phyloP scores from a whole-genome alignment of 2,888 invertebrate genomes.

The Eupithecia inturbata region DNA sequence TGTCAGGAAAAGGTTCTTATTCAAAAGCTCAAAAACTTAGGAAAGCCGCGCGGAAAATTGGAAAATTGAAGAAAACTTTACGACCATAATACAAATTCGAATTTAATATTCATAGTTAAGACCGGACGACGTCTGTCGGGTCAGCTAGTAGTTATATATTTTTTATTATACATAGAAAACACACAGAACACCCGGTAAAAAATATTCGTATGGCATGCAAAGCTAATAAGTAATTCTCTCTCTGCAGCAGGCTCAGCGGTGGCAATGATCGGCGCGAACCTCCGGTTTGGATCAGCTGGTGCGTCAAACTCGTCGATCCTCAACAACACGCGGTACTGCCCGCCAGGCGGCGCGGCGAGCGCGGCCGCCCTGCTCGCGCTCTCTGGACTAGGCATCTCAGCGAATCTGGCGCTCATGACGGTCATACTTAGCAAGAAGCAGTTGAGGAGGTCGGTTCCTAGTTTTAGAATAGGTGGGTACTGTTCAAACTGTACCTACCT shows the following conservation, averaged over 20 bases:
- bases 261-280: conserved; percentile 91
- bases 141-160: too few species aligned
- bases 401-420: conserved; percentile 91
- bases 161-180: too few species aligned
- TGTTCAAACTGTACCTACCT: not conserved
- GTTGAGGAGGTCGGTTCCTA: conserved; percentile 86
- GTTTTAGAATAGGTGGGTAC: not conserved
- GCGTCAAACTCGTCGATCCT: conserved; percentile 87
- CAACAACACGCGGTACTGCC: conserved; percentile 90
- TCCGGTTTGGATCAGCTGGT: conserved; percentile 87
- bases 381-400: conserved; percentile 91
- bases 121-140: too few species aligned
- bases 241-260: conserved; percentile 86
- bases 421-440: conserved; percentile 92
- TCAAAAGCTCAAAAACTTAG: too few species aligned
- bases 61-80: too few species aligned
- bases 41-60: too few species aligned
- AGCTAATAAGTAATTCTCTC: not conserved
- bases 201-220: not conserved
- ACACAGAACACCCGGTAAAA: too few species aligned
- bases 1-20: too few species aligned
- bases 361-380: conserved; percentile 90
- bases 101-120: too few species aligned
- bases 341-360: conserved; percentile 91
- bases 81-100: too few species aligned